Base-by-base conservation (phyloP, 1,140 invertebrate species). In the Acromyrmex echinatior region DNA sequence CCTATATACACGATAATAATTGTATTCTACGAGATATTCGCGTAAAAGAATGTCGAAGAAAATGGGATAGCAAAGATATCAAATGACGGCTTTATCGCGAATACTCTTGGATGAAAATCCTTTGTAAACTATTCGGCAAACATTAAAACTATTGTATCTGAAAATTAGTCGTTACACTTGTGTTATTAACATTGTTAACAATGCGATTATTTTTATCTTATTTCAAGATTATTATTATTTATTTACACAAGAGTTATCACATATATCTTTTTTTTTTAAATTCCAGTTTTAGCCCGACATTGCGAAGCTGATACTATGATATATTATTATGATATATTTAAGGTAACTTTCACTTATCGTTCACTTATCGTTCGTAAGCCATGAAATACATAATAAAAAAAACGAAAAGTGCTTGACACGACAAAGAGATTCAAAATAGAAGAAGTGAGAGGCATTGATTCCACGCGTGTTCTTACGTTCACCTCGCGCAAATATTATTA, bases 261-360 rank as follows among this genome's bases (percentile, higher is more conserved):
- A n/a, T 21, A 14, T 51, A 25, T 6, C 7, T 78, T 25, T 21
- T 6, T 58, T 58, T 58, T 10, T 21, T 21, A 0, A 2, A 68
- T 21, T 56, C 5, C 31, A 28, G 56, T 18, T 53, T 7, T n/a
- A 18, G 16, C 9, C 18, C 5, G 16, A 70, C 2, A 12, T 39
- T 9, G n/a, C 49, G 14, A 28, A 3, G n/a, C 45, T 14, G 7
- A 66, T 79, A 62, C 6, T 21, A 21, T 21, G 21, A 21, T 21
- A 21, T 21, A 21, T 4, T 9, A 58, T 4, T n/a, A 58, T 16
- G 14, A 51, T 28, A 77, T 28, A 65, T 74, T 74, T 74, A 82
- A 39, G 25, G 1, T 68, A 39, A 82, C 80, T 82, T 82, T 82
- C 80, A 74, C 80, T 62, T 73, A 82, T 39, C 49, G 49, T 58